Conservation (phyloP, 2,113 vertebrate species). For the Brienomyrus brachyistius region DNA sequence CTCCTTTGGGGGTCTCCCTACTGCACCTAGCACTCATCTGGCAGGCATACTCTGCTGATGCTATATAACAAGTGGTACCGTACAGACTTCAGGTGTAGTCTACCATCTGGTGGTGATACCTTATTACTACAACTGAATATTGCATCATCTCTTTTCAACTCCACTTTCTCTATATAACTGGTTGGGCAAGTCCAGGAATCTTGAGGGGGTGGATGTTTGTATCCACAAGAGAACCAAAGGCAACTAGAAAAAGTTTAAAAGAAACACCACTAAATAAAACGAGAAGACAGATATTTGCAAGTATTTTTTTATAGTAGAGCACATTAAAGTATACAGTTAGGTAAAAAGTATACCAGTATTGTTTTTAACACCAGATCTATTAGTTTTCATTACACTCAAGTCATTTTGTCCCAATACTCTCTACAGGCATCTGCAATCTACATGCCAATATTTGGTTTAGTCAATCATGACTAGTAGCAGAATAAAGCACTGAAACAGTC, state of each 20-base stretch:
- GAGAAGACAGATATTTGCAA: neutral
- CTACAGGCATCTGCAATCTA: neutral
- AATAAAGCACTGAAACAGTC: neutral
- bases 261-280: neutral
- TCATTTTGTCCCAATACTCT: neutral
- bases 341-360: neutral
- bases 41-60: neutral
- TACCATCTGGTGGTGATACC: neutral
- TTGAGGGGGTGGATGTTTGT: neutral
- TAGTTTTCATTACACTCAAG: neutral
- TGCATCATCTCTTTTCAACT: neutral
- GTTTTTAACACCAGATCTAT: neutral
- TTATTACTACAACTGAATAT: neutral
- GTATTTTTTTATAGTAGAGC: neutral
- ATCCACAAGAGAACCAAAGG: neutral
- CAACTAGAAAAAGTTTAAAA: neutral
- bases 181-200: neutral
- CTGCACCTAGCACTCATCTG: neutral
- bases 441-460: neutral
- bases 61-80: neutral
- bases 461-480: neutral
- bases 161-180: neutral
- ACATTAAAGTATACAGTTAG: neutral
- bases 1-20: neutral
- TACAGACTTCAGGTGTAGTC: neutral